These are phyloP conservation scores for Microctonus hyperodae DNA, from an alignment of 2,888 invertebrate genomes.

Conservation along the genomic window DNA sequence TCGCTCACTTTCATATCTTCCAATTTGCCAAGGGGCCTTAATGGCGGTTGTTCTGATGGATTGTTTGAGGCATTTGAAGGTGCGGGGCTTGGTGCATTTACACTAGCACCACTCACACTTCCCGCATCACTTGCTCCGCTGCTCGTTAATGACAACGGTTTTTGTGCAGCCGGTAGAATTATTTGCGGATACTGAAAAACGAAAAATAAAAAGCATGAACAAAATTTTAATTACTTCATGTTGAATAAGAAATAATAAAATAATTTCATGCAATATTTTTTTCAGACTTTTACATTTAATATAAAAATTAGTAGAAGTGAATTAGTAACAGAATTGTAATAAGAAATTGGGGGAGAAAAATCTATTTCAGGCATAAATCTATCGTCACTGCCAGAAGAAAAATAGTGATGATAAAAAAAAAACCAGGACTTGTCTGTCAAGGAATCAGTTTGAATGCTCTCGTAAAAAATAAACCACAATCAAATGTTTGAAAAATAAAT, in stretches of 20 bases:
- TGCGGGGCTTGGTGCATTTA: constrained; percentile 58
- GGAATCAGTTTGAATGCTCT: background rate
- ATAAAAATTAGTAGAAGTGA: constrained; percentile 31
- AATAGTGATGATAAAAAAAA: constrained; percentile 21
- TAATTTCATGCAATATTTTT: constrained; percentile 9
- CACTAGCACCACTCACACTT: constrained; percentile 56
- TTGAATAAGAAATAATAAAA: background rate
- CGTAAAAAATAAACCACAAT: background rate
- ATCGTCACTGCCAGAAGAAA: background rate
- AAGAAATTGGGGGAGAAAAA: background rate
- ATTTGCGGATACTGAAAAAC: constrained; percentile 76
- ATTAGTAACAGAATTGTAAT: background rate
- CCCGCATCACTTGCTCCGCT: constrained; percentile 61
- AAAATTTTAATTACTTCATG: background rate
- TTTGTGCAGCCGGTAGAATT: constrained; percentile 77
- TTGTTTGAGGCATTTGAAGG: constrained; percentile 56
- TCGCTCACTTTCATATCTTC: constrained; percentile 96
- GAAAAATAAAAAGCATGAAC: constrained; percentile 23
- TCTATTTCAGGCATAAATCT: constrained; percentile 4
- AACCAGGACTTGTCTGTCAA: constrained; percentile 5
- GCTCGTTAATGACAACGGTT: constrained; percentile 63
- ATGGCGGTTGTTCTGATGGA: constrained; percentile 59
- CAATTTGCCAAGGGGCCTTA: constrained; percentile 71
- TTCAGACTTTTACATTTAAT: background rate
- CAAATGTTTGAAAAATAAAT: constrained; percentile 6